A percentile compares a stretch with the other conserved stretches of the same genome.
phyloP scores from a whole-genome alignment of 2,888 invertebrate genomes.

The Calameuta pallipes region DNA sequence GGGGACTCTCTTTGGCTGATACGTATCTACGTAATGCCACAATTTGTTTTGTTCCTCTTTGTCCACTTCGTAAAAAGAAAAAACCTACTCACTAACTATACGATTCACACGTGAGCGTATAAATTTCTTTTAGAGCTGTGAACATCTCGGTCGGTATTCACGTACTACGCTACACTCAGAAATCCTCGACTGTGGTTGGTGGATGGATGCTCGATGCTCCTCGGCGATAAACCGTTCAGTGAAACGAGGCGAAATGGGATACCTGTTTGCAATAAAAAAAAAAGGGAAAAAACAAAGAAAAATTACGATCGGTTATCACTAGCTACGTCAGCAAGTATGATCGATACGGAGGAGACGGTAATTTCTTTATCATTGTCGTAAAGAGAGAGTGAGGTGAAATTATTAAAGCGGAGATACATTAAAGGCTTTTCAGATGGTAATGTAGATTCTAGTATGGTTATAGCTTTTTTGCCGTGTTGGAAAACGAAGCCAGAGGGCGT shows the following conservation, averaged over 20 bases:
- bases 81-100: constrained; percentile 12
- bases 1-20: neutral
- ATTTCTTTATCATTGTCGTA: neutral
- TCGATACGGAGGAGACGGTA: neutral
- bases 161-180: neutral
- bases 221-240: neutral
- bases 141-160: neutral
- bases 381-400: neutral
- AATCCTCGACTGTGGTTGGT: neutral
- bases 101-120: neutral
- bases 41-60: neutral
- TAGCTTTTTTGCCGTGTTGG: neutral
- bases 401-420: neutral
- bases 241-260: neutral
- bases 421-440: neutral
- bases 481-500: neutral
- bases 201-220: neutral
- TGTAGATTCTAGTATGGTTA: neutral
- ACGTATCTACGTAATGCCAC: neutral
- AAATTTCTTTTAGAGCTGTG: neutral
- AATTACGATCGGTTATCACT: neutral
- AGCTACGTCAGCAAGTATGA: neutral
- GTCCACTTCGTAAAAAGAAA: neutral
- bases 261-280: neutral
- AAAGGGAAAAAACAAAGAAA: neutral